Conservation (phyloP, 2,888 invertebrate species). For the Cryptops parisi region DNA sequence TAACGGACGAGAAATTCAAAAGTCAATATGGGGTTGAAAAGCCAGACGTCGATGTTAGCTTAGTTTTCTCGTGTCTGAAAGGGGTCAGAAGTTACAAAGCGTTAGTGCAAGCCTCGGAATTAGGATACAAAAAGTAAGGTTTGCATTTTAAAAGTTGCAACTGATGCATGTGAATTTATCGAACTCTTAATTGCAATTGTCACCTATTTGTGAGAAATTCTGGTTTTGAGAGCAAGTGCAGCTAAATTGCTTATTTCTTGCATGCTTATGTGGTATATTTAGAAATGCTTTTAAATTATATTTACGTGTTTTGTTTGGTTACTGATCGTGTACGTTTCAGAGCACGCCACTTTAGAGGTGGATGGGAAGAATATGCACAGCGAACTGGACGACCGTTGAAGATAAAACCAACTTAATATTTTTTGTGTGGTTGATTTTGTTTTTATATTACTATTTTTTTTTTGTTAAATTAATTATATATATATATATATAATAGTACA, state of each 20-base stretch:
- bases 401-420: no score
- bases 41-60: constrained; percentile 34
- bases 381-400: constrained; percentile 14
- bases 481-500: no score
- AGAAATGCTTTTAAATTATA: not conserved
- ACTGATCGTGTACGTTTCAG: constrained; percentile 9
- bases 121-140: constrained; percentile 17
- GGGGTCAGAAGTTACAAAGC: constrained; percentile 18
- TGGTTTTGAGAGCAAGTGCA: no score
- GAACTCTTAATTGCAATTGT: no score
- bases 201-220: no score
- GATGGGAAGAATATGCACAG: constrained; percentile 17
- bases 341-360: constrained; percentile 17
- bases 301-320: not conserved
- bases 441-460: no score
- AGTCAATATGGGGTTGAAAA: constrained; percentile 42
- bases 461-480: no score
- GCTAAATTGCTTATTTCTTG: no score
- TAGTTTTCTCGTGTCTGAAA: constrained; percentile 18
- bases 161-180: no score
- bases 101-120: constrained; percentile 4
- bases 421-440: no score
- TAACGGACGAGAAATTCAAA: constrained; percentile 41
- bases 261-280: no score
- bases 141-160: not conserved